Evolutionary conservation across 2,888 invertebrate species (phyloP).

Genomic region (Dioctria rufipes): DNA sequence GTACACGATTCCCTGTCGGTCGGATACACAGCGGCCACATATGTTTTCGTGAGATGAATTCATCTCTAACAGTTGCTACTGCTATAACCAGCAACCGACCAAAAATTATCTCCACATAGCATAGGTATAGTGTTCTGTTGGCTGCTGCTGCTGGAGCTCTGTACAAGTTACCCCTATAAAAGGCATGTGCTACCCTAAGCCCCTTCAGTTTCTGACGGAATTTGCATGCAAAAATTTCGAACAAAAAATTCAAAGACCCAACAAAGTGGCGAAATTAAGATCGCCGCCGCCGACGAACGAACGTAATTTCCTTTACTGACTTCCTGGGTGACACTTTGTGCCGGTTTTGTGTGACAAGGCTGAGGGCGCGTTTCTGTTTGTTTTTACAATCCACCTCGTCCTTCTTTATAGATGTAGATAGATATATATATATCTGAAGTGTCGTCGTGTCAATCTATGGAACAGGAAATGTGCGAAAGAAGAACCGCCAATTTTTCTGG

Average conservation of each 20-base stretch:
- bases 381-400: neutral
- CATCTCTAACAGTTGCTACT: conserved; percentile 47
- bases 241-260: conserved; percentile 18
- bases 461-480: conserved; percentile 50
- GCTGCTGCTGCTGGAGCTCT: conserved; percentile 42
- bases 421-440: neutral
- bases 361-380: conserved; percentile 13
- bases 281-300: neutral
- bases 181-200: conserved; percentile 63
- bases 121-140: conserved; percentile 23
- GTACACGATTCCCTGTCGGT: conserved; percentile 49
- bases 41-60: conserved; percentile 53
- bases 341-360: conserved; percentile 13
- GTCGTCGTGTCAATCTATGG: conserved; percentile 23
- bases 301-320: conserved; percentile 31
- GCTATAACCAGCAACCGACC: conserved; percentile 57
- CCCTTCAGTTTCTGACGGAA: conserved; percentile 64
- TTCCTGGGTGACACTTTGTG: conserved; percentile 28
- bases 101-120: conserved; percentile 54
- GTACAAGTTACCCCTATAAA: conserved; percentile 62
- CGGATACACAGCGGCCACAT: conserved; percentile 49
- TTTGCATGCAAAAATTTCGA: conserved; percentile 63
- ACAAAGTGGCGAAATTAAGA: conserved; percentile 24
- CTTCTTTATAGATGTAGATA: too few relatives aligned
- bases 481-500: conserved; percentile 52